Conservation (phyloP, 2,797 vertebrate species). For the Salarias fasciatus region DNA sequence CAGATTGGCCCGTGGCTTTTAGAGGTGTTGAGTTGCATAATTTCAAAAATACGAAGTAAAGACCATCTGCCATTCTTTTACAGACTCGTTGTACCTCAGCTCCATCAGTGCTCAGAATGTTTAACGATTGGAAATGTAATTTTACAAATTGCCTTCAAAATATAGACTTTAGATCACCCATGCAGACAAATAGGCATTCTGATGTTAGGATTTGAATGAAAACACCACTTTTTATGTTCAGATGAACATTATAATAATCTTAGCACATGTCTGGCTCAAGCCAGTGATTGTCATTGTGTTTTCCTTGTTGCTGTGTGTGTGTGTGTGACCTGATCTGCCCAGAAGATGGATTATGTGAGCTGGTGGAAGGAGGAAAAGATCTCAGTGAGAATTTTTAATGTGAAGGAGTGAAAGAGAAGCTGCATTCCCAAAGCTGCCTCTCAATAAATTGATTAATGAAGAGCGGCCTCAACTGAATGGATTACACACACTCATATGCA, state of each 20-base stretch:
- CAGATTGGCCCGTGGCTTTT: conserved; percentile 48
- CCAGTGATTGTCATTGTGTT: conserved; percentile 32
- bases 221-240: conserved; percentile 18
- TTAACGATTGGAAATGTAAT: too few species aligned
- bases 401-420: conserved; percentile 22
- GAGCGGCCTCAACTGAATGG: conserved; percentile 62
- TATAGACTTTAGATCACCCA: conserved; percentile 26
- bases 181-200: conserved; percentile 27
- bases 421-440: conserved; percentile 38
- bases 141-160: too few species aligned
- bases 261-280: conserved; percentile 32
- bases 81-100: neutral
- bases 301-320: conserved; percentile 52
- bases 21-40: conserved; percentile 28
- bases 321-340: conserved; percentile 55
- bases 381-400: conserved; percentile 43
- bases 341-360: conserved; percentile 71
- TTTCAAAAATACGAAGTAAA: conserved; percentile 23
- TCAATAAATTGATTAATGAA: conserved; percentile 71
- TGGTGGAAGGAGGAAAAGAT: conserved; percentile 37
- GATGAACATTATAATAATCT: conserved; percentile 33
- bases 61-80: conserved; percentile 18
- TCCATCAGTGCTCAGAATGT: neutral
- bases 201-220: conserved; percentile 17
- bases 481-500: conserved; percentile 38